phyloP scores from a whole-genome alignment of 2,797 vertebrate species.

The Gallirallus australis region DNA sequence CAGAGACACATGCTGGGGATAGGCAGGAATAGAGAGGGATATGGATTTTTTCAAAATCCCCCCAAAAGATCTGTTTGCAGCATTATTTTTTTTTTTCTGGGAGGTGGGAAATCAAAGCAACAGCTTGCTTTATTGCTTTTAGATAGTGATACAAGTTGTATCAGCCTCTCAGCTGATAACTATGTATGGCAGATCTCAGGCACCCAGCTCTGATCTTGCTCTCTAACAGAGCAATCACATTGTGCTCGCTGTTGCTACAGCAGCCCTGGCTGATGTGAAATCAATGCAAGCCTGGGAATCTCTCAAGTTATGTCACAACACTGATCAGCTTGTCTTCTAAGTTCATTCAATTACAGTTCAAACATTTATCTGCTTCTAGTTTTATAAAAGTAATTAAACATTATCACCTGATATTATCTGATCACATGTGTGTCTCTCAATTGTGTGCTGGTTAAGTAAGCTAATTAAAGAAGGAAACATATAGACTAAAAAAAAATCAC shows the following conservation, averaged over 20 bases:
- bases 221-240: neutral
- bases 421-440: neutral
- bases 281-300: neutral
- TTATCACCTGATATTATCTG: neutral
- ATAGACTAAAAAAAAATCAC: neutral
- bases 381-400: conserved; percentile 3
- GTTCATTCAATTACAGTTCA: neutral
- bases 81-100: neutral
- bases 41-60: fast-evolving
- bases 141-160: neutral
- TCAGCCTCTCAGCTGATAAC: neutral
- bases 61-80: neutral
- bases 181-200: neutral
- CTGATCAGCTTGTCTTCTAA: neutral
- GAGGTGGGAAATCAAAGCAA: neutral
- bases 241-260: fast-evolving
- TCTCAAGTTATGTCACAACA: neutral
- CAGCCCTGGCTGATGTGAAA: neutral
- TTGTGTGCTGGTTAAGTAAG: neutral
- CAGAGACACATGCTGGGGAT: neutral
- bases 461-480: conserved; percentile 24
- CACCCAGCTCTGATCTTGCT: neutral
- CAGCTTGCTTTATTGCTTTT: neutral
- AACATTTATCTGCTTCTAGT: neutral
- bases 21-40: neutral